Evolutionary conservation across 2,888 invertebrate species (phyloP).

Genomic region (Apamea monoglypha): DNA sequence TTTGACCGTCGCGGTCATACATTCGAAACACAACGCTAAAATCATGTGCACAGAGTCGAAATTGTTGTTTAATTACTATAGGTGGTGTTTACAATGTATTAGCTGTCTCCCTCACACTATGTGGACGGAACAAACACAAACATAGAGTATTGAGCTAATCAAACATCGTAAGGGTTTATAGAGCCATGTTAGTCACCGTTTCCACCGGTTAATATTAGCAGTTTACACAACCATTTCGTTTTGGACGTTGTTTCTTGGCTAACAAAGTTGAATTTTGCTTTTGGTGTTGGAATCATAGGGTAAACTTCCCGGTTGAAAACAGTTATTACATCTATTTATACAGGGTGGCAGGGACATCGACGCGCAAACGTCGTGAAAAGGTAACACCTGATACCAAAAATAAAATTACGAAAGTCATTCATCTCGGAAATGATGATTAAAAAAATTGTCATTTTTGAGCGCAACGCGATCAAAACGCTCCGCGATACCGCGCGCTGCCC

Average conservation of each 20-base stretch:
- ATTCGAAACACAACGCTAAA: constrained; percentile 43
- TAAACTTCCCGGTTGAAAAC: constrained; percentile 34
- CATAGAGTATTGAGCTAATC: constrained; percentile 77
- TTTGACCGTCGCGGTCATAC: constrained; percentile 6
- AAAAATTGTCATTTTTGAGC: too few relatives aligned
- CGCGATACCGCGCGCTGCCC: too few relatives aligned
- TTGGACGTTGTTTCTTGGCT: constrained; percentile 22
- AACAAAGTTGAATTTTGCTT: constrained; percentile 37
- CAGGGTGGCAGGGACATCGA: too few relatives aligned
- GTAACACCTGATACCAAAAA: too few relatives aligned
- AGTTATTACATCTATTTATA: constrained; percentile 52
- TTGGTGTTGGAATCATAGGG: neutral
- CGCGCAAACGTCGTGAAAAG: too few relatives aligned
- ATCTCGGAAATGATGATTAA: too few relatives aligned
- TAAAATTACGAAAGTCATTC: too few relatives aligned
- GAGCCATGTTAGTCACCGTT: constrained; percentile 69
- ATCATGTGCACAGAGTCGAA: constrained; percentile 29
- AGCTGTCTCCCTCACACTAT: constrained; percentile 68
- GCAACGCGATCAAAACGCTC: too few relatives aligned
- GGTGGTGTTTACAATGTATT: constrained; percentile 70
- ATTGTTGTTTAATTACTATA: constrained; percentile 48
- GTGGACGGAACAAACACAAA: constrained; percentile 75
- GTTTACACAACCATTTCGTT: constrained; percentile 27
- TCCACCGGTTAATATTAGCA: constrained; percentile 59
- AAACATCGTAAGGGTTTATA: constrained; percentile 77